Evolutionary conservation across 2,797 vertebrate genomes (phyloP).

Genomic region (Phalanger gymnotis): DNA sequence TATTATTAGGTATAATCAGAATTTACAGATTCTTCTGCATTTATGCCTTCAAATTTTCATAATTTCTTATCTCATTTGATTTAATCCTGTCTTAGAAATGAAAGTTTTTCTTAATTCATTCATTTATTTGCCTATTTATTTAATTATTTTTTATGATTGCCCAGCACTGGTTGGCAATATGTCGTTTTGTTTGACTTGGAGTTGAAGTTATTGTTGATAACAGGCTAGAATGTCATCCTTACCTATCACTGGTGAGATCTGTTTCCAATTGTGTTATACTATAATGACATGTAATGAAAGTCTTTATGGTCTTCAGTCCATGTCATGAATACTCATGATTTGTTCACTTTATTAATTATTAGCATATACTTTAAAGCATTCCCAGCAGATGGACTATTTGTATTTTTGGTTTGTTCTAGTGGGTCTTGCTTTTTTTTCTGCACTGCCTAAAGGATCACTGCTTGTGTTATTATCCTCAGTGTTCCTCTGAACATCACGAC

Average conservation of each 20-base stretch:
- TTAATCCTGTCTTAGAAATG: background rate
- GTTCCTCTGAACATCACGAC: background rate
- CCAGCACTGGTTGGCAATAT: background rate
- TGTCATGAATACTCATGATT: background rate
- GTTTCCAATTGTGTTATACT: background rate
- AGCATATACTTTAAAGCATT: background rate
- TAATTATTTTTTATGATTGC: background rate
- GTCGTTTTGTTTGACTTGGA: background rate
- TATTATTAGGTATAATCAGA: background rate
- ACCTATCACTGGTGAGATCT: background rate
- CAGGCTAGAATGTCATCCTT: background rate
- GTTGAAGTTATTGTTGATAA: background rate
- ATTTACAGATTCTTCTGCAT: background rate
- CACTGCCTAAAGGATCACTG: background rate
- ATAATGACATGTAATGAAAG: background rate
- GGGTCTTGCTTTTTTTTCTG: background rate
- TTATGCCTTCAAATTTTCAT: background rate
- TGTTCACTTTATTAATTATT: background rate
- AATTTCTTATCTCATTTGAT: background rate
- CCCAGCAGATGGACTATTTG: background rate
- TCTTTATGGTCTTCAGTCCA: background rate
- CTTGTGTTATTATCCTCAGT: background rate
- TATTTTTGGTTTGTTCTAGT: background rate
- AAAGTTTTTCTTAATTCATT: too few species aligned
- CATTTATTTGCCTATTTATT: too few species aligned